Evolutionary conservation across 2,113 vertebrate genomes (phyloP).

Genomic region (Lynx canadensis): DNA sequence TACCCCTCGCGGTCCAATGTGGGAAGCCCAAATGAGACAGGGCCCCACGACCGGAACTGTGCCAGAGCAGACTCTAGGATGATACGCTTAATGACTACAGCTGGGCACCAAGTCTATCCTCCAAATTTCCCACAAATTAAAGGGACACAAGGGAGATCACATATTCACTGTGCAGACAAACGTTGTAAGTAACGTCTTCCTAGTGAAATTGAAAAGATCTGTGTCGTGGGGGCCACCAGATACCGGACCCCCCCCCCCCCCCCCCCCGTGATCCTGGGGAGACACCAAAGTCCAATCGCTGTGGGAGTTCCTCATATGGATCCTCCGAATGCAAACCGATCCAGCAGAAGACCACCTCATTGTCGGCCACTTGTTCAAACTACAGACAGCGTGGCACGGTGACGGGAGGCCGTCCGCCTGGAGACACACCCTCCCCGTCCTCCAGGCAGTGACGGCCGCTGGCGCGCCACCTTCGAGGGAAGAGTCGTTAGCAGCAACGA

Average conservation of each 20-base stretch:
- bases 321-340: background rate
- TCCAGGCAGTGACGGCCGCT: background rate
- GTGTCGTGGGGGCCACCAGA: background rate
- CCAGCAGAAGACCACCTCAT: background rate
- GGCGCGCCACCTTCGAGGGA: constrained; percentile 46
- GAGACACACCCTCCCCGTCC: constrained; percentile 41
- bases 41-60: background rate
- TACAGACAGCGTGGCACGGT: background rate
- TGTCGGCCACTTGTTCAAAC: background rate
- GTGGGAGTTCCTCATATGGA: background rate
- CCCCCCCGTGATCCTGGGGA: background rate
- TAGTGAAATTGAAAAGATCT: background rate
- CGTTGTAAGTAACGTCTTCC: background rate
- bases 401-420: constrained; percentile 60
- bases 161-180: background rate
- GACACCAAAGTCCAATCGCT: background rate
- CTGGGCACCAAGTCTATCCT: background rate
- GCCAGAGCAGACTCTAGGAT: background rate
- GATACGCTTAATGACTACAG: background rate
- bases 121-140: background rate
- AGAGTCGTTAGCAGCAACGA: constrained; percentile 82
- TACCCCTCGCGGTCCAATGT: background rate
- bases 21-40: background rate
- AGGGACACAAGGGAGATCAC: background rate
- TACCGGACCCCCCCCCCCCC: background rate